A percentile compares a stretch with the other conserved stretches of the same genome.
Evolutionary conservation across 37 sponge, comb jelly and placozoan species (phyloP).

Genomic region (Chondrilla cf. caribensis): DNA sequence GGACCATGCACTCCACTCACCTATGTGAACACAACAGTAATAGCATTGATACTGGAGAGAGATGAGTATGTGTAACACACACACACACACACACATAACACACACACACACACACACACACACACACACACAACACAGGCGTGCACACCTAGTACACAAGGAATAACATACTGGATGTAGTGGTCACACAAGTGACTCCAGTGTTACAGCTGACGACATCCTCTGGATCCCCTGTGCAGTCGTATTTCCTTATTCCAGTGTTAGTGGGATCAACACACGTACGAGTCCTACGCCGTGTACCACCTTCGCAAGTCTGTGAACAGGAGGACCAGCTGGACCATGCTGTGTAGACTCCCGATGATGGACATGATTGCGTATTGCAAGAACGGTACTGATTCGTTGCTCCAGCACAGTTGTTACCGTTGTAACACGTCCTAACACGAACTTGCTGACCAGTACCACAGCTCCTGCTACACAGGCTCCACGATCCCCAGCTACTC

Average conservation of each 20-base stretch:
- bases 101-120: too few relatives aligned
- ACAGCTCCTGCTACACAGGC: constrained; percentile 65
- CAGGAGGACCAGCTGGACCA: constrained; percentile 53
- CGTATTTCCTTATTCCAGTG: background rate
- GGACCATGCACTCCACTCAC: constrained; percentile 55
- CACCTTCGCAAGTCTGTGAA: constrained; percentile 48
- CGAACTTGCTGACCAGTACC: constrained; percentile 55
- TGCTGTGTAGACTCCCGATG: constrained; percentile 15
- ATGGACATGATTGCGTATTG: constrained; percentile 45
- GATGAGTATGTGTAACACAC: too few relatives aligned
- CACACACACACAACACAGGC: too few relatives aligned
- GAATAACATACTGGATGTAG: too few relatives aligned
- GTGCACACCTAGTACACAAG: too few relatives aligned
- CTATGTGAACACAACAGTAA: too few relatives aligned
- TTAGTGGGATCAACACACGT: background rate
- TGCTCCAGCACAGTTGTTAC: constrained; percentile 19
- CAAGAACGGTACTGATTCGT: constrained; percentile 34
- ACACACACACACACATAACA: too few relatives aligned
- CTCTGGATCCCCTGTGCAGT: constrained; percentile 25
- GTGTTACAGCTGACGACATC: constrained; percentile 52
- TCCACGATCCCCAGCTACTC: constrained; percentile 62
- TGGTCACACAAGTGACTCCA: too few relatives aligned
- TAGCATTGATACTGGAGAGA: too few relatives aligned
- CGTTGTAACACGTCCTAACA: constrained; percentile 37
- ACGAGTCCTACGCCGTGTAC: constrained; percentile 14